These are phyloP conservation scores for Tipula vernalis DNA, from an alignment of 2,888 invertebrate genomes.

Conservation along the genomic window DNA sequence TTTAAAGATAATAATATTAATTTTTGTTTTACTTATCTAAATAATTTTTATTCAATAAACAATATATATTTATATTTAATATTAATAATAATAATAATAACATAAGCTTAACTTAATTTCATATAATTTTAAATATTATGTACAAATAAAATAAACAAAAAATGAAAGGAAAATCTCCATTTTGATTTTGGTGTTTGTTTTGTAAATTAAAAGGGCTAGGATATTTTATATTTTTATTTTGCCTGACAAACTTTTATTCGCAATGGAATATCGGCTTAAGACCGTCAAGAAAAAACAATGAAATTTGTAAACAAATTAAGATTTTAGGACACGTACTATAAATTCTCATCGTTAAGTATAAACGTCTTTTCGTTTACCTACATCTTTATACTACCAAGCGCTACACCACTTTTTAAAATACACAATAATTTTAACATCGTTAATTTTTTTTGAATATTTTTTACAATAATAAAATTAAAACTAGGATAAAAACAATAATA, in stretches of 20 bases:
- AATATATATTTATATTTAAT: not conserved
- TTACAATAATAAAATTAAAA: constrained; percentile 1
- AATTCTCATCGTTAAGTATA: too few relatives aligned
- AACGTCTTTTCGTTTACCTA: too few relatives aligned
- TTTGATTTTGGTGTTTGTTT: not conserved
- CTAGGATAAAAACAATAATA: not conserved
- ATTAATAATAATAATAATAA: too few relatives aligned
- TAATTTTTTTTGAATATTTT: not conserved
- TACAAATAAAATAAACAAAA: not conserved
- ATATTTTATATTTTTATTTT: too few relatives aligned
- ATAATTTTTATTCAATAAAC: not conserved
- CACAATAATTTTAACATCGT: not conserved
- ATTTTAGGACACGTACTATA: too few relatives aligned
- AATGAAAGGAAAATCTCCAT: not conserved
- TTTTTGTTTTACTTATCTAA: not conserved
- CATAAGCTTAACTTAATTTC: not conserved
- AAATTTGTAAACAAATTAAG: not conserved
- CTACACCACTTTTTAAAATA: not conserved
- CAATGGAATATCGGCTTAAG: not conserved
- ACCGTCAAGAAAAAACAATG: not conserved
- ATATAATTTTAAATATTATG: not conserved
- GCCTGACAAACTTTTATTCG: too few relatives aligned
- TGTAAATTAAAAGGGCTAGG: not conserved
- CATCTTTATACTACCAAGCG: too few relatives aligned
- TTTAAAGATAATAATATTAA: not conserved